These are phyloP conservation scores for Acanthosoma haemorrhoidale DNA, from an alignment of 2,888 invertebrate genomes.

Conservation along the genomic window DNA sequence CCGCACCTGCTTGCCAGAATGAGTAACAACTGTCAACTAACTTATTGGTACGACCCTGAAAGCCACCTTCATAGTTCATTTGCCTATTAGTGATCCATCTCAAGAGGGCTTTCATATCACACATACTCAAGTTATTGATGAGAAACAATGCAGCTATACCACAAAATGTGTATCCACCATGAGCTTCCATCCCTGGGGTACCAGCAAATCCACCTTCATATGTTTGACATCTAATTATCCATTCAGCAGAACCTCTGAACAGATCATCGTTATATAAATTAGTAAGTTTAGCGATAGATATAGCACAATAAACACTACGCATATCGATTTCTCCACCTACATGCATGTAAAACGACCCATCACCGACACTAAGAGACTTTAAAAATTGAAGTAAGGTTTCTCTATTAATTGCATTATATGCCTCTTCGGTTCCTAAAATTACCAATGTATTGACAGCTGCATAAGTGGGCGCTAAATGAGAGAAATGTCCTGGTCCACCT, in stretches of 20 bases:
- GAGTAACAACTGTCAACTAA: conserved; percentile 98
- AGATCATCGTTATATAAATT: conserved; percentile 69
- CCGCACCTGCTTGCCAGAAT: conserved; percentile 93
- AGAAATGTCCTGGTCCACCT: conserved; percentile 87
- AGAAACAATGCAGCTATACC: conserved; percentile 85
- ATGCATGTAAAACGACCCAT: conserved; percentile 91
- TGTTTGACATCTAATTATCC: conserved; percentile 93
- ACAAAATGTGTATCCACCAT: conserved; percentile 99
- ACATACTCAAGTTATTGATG: conserved; percentile 66
- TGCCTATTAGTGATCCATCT: conserved; percentile 88
- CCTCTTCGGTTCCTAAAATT: conserved; percentile 75
- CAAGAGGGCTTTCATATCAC: conserved; percentile 69
- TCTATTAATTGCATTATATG: conserved; percentile 83
- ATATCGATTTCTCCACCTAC: conserved; percentile 85
- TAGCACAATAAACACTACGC: conserved; percentile 94
- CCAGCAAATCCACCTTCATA: conserved; percentile 99
- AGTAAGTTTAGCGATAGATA: conserved; percentile 81
- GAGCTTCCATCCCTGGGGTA: conserved; percentile 90
- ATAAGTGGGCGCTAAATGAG: conserved; percentile 96
- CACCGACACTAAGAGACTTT: conserved; percentile 65
- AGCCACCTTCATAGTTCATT: conserved; percentile 92
- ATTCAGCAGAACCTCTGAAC: conserved; percentile 81
- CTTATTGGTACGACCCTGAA: conserved; percentile 96
- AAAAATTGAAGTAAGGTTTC: conserved; percentile 70
- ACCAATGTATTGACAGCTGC: conserved; percentile 91